Evolutionary conservation across 2,888 invertebrate genomes (phyloP).

Genomic region (Cylindroiulus punctatus): DNA sequence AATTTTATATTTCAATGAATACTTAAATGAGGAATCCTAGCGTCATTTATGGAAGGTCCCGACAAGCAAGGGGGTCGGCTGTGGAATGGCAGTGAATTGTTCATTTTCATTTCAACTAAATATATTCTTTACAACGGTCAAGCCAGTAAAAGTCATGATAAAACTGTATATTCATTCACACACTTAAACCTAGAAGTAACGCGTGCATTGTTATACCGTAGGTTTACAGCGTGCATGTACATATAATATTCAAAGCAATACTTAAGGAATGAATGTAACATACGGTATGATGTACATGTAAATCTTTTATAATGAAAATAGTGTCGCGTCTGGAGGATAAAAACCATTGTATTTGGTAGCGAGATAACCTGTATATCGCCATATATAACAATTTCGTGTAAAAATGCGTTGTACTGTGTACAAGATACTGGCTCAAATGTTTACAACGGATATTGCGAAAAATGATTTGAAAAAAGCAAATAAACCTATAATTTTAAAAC

Average conservation of each 20-base stretch:
- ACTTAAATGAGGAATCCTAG: neutral
- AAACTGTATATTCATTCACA: neutral
- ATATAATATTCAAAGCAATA: slow-evolving; percentile 30
- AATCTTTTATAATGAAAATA: slow-evolving; percentile 34
- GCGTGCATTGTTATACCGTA: neutral
- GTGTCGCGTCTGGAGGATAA: neutral
- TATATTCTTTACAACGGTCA: neutral
- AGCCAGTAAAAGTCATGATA: neutral
- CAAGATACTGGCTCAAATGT: slow-evolving; percentile 35
- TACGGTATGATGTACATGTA: neutral
- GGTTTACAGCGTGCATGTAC: slow-evolving; percentile 26
- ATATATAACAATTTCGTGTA: neutral
- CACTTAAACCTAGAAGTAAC: slow-evolving; percentile 22
- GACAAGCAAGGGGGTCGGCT: neutral
- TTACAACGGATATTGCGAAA: slow-evolving; percentile 16
- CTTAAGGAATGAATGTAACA: neutral
- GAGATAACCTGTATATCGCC: slow-evolving; percentile 10
- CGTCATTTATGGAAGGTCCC: neutral
- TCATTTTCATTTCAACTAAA: neutral
- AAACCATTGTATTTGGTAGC: neutral
- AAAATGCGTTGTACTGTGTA: slow-evolving; percentile 38
- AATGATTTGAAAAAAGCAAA: slow-evolving; percentile 27
- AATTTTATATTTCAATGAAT: too few relatives aligned
- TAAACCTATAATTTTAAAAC: slow-evolving; percentile 27
- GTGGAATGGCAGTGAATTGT: neutral